Base-by-base conservation (phyloP, 2,888 invertebrate species). In the Phymatocera aterrima region DNA sequence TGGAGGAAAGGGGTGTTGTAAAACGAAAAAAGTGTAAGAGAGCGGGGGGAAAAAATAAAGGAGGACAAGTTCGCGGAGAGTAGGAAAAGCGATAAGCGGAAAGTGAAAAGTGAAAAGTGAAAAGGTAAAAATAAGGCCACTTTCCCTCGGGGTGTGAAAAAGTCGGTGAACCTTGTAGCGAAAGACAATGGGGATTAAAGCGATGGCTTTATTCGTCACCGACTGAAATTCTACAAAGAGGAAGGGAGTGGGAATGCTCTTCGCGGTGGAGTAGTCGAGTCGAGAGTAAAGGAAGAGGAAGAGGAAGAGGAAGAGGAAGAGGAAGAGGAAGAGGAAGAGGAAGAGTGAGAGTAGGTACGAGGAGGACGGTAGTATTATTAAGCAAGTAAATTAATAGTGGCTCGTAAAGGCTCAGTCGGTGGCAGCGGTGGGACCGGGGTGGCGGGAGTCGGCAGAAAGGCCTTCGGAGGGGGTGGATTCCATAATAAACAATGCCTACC, bases 321-420 rank as follows among this genome's bases (percentile, higher is more conserved):
- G 68, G 74, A 70, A 65, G 79, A 81, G 82, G 74, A 80, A 79
- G 78, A 54, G 46, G 51, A 65, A 51, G 60, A 79, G 77, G 81
- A 60, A 28, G 12, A 68, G 24, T 18, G 31, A 34, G 18, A 68
- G 68, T 68, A 5, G 68, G 68, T 68, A 24, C 34, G 12, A 43
- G 74, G 57, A 43, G 77, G 18, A 37, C 61, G 61, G 61, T 61
- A 46, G 88, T 86, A 88, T 88, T 89, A 89, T 89, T 89, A 89
- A 89, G 88, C 88, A 87, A 89, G 88, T 89, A 88, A 89, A 89
- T 89, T 89, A 89, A 89, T 89, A 89, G 89, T 87, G 86, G 89
- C 87, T 89, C 84, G 83, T 81, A 79, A 79, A 82, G 81, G 81
- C 81, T 80, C 81, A 82, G 78, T 78, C 78, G 82, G 77, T 77